Percentiles rank a stretch among this genome's conserved stretches.
phyloP scores from a whole-genome alignment of 2,888 invertebrate species.

The Eurytoma californica region DNA sequence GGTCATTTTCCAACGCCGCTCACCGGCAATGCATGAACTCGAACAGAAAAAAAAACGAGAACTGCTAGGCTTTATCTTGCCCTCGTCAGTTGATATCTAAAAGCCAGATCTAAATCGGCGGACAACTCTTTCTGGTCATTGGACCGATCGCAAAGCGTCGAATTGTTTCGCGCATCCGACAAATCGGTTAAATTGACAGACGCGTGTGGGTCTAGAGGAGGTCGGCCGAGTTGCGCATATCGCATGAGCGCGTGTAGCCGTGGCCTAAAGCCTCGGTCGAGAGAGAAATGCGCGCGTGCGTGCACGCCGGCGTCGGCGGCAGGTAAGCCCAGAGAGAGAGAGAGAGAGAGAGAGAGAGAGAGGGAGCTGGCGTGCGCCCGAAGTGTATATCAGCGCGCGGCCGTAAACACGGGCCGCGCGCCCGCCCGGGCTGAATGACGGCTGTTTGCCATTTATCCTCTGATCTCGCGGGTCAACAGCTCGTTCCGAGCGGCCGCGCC shows the following conservation, averaged over 20 bases:
- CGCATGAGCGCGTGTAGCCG: slow-evolving; percentile 22
- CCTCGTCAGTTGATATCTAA: too few relatives aligned
- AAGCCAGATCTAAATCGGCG: too few relatives aligned
- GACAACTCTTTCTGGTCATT: too few relatives aligned
- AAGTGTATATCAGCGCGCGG: slow-evolving; percentile 20
- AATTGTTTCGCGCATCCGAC: slow-evolving; percentile 13
- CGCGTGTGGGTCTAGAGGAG: not conserved
- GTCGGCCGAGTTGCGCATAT: not conserved
- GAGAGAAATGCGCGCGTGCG: slow-evolving; percentile 17
- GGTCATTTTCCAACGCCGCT: too few relatives aligned
- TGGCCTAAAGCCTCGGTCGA: slow-evolving; percentile 6
- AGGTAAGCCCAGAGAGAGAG: not conserved
- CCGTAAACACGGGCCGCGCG: slow-evolving; percentile 28
- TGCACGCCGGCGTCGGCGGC: not conserved
- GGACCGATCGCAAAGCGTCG: not conserved
- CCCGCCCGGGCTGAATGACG: slow-evolving; percentile 52
- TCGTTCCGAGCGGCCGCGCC: slow-evolving; percentile 27
- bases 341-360: not conserved
- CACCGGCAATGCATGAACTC: too few relatives aligned
- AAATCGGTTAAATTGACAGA: slow-evolving; percentile 41
- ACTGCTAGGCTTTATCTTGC: too few relatives aligned
- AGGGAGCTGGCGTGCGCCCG: slow-evolving; percentile 20
- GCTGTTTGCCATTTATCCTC: slow-evolving; percentile 59
- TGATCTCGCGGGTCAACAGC: slow-evolving; percentile 56
- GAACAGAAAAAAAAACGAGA: too few relatives aligned